Conservation (phyloP, 2,888 invertebrate species). For the Eumacrocentrus americanus region DNA sequence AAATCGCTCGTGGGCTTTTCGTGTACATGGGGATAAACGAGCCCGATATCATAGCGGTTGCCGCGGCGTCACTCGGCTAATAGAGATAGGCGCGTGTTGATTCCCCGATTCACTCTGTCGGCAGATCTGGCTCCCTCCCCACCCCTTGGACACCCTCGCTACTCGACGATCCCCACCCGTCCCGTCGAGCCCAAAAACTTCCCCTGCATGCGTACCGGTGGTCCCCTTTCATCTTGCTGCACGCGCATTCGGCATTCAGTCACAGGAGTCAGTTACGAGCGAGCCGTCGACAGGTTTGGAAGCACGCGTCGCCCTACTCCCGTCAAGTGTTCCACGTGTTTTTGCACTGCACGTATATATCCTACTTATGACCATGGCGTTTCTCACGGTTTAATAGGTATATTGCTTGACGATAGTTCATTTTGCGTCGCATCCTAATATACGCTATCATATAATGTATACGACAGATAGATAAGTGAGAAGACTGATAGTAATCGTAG, state of each 20-base stretch:
- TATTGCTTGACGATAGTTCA: neutral
- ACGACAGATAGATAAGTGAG: slow-evolving; percentile 2
- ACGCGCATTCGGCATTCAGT: slow-evolving; percentile 60
- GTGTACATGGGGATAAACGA: slow-evolving; percentile 31
- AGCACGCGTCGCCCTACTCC: slow-evolving; percentile 31
- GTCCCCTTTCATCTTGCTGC: slow-evolving; percentile 57
- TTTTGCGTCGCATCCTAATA: slow-evolving; percentile 4
- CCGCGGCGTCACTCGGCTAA: slow-evolving; percentile 56
- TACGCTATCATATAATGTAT: slow-evolving; percentile 10
- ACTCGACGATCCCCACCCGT: slow-evolving; percentile 37
- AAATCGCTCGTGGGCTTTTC: slow-evolving; percentile 34
- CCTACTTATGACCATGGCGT: too few species aligned
- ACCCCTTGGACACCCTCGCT: slow-evolving; percentile 21
- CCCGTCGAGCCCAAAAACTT: slow-evolving; percentile 54
- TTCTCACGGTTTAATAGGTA: slow-evolving; percentile 23
- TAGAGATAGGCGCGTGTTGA: slow-evolving; percentile 60
- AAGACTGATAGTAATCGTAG: neutral
- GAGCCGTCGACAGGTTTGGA: slow-evolving; percentile 57
- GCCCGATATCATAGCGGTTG: slow-evolving; percentile 38
- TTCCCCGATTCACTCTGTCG: slow-evolving; percentile 43
- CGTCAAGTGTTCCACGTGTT: slow-evolving; percentile 21
- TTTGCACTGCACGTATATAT: slow-evolving; percentile 19
- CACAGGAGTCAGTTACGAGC: slow-evolving; percentile 60
- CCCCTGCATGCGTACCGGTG: slow-evolving; percentile 59
- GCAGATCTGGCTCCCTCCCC: slow-evolving; percentile 34